Evolutionary conservation across 37 sponge, comb jelly and placozoan genomes (phyloP), one percentile per base, ranked within the genome.

Genomic region (Cladorhizidae sp.): DNA sequence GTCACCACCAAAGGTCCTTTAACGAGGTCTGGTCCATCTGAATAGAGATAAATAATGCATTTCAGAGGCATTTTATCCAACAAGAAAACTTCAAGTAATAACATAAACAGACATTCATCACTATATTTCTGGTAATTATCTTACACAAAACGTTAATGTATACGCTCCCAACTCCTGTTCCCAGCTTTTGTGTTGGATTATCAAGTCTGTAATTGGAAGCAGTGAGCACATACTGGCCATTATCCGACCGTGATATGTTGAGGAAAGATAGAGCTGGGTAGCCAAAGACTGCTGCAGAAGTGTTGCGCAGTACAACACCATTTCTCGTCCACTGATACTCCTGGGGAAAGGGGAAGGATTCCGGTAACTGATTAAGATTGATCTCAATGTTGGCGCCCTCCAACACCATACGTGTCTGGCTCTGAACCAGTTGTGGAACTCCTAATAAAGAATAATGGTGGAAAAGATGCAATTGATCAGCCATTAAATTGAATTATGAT

Each of bases 1-100:
- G 20, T 61, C 7, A 42, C 61, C 28, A 59, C 26, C 0, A 64
- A 28, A 31, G 61, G 22, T 5, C 62, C 73, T 26, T 26, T 18
- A 18, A 62, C 61, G 21, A 81, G 35, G 7, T 62, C 63, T 42
- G 82, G 82, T 14, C 61, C 70, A 72, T 42, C 82, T 81, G 38
- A 14, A 3, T 1, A 40, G 6, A 25, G n/a, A 76, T 37, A 74
- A 42, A n/a, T n/a, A 36, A 7, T 17, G 31, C 3, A 38, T 35
- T 26, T 39, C 68, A 39, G n/a, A n/a, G 9, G 8, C 9, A 23
- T 52, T 52, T 11, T 52, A 52, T n/a, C 26, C 26, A 25, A 58
- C 59, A 58, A 25, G 23, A 28, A 39, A 56, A 33, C 1, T 57
- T 56, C 9, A 45, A 45, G 49, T 45, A 12, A 12, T 45, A 45